Evolutionary conservation across 1,140 invertebrate species (phyloP), one percentile per base, ranked within the genome.

Genomic region (Formica selysi): DNA sequence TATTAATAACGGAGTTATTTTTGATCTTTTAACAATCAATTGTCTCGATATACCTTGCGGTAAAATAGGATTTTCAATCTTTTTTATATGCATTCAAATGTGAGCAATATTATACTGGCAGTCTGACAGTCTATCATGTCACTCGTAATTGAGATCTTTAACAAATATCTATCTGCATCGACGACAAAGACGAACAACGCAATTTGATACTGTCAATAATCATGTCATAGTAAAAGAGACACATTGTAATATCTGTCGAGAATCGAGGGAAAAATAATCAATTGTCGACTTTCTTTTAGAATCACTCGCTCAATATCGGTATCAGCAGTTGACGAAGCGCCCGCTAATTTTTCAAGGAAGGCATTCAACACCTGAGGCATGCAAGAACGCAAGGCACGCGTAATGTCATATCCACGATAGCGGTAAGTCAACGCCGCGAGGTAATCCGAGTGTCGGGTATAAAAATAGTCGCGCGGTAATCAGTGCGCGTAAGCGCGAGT

Each of bases 401-500:
- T 80, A 57, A 80, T 80, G 38, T 44, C 68, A 73, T 36, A 83
- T 57, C 51, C 26, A 48, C 22, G 51, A 38, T 19, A 74, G 19
- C 22, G 48, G 41, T 64, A 22, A 76, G 59, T 54, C 57, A 62
- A 76, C 29, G 29, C 26, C 8, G 13, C 44, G 41, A 48, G 32
- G 48, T 85, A 85, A 85, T 65, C 81, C 22, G 73, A 85, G 73
- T n/a, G 57, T n/a, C 29, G 51, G 10, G 48, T 54, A 6, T 51
- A 76, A 76, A 84, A 84, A 85, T 76, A 85, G 61, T 19, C 48
- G 32, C 61, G 19, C 7, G 26, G 59, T 51, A 81, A 76, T 84
- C 59, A 22, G 26, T 32, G 76, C 76, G 36, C 62, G 44, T 11
- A 29, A 79, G 76, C 41, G 51, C 32, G 32, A 79, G 22, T 26